Evolutionary conservation across 2,888 invertebrate species (phyloP).

Genomic region (Dryococelus australis): DNA sequence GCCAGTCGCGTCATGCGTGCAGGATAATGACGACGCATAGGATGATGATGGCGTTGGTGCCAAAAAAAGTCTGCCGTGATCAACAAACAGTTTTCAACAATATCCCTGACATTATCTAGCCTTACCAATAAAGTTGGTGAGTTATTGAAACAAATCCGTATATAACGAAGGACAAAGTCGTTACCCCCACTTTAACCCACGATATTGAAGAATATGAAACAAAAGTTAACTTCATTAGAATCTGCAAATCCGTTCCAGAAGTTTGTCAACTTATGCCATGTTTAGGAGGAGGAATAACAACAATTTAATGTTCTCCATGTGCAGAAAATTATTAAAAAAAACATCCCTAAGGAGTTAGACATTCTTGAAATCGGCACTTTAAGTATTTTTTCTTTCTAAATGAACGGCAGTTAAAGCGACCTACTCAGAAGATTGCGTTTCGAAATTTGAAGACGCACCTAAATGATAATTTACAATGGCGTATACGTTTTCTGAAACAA

Average conservation of each 20-base stretch:
- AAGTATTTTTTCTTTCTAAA: background rate
- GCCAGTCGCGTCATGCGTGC: too few relatives aligned
- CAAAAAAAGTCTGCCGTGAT: too few relatives aligned
- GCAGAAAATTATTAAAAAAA: constrained; percentile 5
- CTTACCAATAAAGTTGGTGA: background rate
- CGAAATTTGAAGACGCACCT: background rate
- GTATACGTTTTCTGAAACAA: too few relatives aligned
- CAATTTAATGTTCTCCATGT: background rate
- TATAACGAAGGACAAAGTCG: background rate
- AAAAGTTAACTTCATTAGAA: background rate
- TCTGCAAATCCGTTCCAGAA: background rate
- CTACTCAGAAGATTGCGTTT: too few relatives aligned
- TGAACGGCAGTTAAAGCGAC: background rate
- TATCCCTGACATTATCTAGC: background rate
- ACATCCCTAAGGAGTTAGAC: background rate
- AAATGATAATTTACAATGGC: background rate
- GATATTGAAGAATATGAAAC: background rate
- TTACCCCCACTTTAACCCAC: background rate
- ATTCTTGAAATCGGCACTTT: background rate
- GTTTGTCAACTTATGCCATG: background rate
- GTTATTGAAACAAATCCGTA: background rate
- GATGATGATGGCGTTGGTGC: too few relatives aligned
- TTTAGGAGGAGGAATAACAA: background rate
- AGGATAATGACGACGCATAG: too few relatives aligned
- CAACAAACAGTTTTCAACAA: too few relatives aligned